Evolutionary conservation across 2,797 vertebrate genomes (phyloP).

Genomic region (Spheniscus humboldti): DNA sequence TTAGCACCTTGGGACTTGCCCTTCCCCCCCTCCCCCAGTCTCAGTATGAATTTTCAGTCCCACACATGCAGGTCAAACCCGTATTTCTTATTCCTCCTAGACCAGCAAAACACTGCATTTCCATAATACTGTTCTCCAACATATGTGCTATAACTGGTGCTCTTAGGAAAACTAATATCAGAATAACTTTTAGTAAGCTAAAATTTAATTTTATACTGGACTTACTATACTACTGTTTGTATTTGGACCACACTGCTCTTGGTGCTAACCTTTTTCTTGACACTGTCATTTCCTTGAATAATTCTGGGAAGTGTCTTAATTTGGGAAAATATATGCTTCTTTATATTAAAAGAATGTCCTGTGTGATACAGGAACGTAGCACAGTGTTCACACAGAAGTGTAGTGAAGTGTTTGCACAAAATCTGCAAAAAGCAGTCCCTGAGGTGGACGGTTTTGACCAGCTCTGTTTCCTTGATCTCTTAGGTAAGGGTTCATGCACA

Average conservation of each 20-base stretch:
- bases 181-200: background rate
- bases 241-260: background rate
- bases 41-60: background rate
- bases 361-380: background rate
- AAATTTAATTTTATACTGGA: background rate
- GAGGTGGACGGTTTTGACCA: background rate
- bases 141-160: background rate
- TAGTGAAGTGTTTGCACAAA: background rate
- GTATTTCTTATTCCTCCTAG: background rate
- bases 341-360: background rate
- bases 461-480: background rate
- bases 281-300: background rate
- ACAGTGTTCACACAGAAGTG: background rate
- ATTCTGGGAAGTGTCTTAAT: background rate
- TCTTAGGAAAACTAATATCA: background rate
- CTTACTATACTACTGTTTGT: background rate
- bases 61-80: background rate
- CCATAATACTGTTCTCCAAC: background rate
- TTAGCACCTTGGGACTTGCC: background rate
- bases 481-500: background rate
- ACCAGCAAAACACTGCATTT: background rate
- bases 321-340: background rate
- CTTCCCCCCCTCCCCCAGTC: background rate
- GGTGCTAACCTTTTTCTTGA: background rate
- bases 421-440: background rate